These are phyloP conservation scores for Onthophagus sagittarius DNA, from an alignment of 2,888 invertebrate species.

Conservation along the genomic window DNA sequence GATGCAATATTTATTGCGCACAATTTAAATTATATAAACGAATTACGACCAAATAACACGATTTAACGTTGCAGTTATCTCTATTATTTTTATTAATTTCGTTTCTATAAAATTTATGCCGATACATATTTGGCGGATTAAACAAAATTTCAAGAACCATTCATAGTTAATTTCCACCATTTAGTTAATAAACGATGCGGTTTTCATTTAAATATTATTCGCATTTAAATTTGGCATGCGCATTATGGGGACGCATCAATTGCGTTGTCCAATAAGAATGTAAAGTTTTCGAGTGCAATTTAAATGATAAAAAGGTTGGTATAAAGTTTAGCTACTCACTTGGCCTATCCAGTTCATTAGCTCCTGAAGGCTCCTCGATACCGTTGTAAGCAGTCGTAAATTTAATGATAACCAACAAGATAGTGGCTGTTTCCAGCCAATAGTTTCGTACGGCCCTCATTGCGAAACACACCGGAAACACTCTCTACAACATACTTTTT, in stretches of 20 bases:
- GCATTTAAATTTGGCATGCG: neutral
- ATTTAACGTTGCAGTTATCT: too few species aligned
- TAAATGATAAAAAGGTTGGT: neutral
- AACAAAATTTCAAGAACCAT: too few species aligned
- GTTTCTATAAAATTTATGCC: too few species aligned
- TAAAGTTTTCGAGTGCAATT: neutral
- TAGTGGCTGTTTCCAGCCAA: neutral
- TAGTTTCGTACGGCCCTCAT: neutral
- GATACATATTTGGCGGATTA: too few species aligned
- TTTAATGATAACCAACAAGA: neutral
- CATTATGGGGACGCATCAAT: neutral
- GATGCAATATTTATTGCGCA: too few species aligned
- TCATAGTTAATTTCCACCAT: neutral
- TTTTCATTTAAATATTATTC: neutral
- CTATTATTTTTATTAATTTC: too few species aligned
- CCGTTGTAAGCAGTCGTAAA: constrained; percentile 34
- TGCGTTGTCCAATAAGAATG: neutral
- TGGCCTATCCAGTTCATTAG: constrained; percentile 61
- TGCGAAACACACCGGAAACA: neutral
- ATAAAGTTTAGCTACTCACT: constrained; percentile 43
- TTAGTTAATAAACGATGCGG: neutral
- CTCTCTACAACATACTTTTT: neutral
- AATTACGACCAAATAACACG: too few species aligned
- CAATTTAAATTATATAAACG: too few species aligned
- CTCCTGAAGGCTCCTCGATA: constrained; percentile 56